Evolutionary conservation across 2,113 vertebrate species (phyloP), one percentile per base, ranked within the genome.

Genomic region (Bujurquina vittata): DNA sequence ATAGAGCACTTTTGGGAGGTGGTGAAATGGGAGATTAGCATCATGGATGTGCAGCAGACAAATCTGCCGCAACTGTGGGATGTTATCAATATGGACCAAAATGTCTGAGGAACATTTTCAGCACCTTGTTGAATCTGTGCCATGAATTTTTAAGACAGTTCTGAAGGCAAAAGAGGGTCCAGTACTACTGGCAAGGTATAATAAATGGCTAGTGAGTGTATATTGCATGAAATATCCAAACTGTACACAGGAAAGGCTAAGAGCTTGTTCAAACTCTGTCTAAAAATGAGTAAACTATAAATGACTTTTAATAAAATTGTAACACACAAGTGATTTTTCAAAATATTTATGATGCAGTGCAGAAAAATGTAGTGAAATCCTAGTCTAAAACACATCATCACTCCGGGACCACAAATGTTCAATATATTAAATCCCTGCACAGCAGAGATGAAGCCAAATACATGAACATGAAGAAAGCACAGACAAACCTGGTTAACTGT

Each of bases 361-460:
- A 84, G 62, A 87, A 87, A 88, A 91, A 72, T 84, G 84, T 73
- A 85, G 67, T 86, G 87, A 81, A 35, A 72, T 65, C 55, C 84
- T 84, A 81, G 61, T 1, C 57, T 4, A 40, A 69, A 85, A 60
- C 87, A 86, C 74, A 49, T 72, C 84, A 86, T 84, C 82, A 85
- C 61, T 63, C 67, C 20, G 33, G 29, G 56, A 61, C 61, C 20
- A 26, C 40, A 88, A 79, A 77, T 56, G 35, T 72, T 86, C 40
- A 80, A 57, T 77, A 81, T 49, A 79, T 81, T 61, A 49, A 77
- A 75, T 73, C 87, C 86, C 92, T 93, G 91, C 94, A 94, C 92
- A 89, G 94, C 93, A 93, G 93, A 89, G 84, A 85, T 7, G 26
- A 33, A 75, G 22, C 83, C 57, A 58, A 85, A 60, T n/a, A 17